phyloP scores from a whole-genome alignment of 2,888 invertebrate genomes.

The Timema cristinae region DNA sequence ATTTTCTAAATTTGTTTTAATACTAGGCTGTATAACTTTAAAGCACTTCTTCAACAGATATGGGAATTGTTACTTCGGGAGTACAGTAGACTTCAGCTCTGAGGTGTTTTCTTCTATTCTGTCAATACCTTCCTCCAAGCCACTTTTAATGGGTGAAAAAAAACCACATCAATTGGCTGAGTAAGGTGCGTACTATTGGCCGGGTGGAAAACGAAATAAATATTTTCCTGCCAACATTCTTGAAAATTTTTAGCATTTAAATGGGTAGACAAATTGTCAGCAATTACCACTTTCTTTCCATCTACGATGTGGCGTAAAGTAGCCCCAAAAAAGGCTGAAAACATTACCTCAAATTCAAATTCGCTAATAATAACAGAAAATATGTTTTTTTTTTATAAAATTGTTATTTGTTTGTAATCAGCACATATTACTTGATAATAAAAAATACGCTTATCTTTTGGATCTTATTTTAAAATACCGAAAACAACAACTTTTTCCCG shows the following conservation, averaged over 20 bases:
- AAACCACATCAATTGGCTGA: slow-evolving; percentile 30
- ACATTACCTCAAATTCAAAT: too few relatives aligned
- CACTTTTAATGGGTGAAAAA: slow-evolving; percentile 32
- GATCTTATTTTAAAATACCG: too few relatives aligned
- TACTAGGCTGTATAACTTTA: not conserved
- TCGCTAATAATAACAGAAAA: too few relatives aligned
- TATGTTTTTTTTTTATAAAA: too few relatives aligned
- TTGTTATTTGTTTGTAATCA: too few relatives aligned
- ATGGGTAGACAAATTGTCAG: slow-evolving; percentile 35
- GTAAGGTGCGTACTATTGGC: slow-evolving; percentile 33
- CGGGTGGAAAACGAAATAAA: slow-evolving; percentile 34
- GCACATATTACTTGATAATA: too few relatives aligned
- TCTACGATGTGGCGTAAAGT: too few relatives aligned
- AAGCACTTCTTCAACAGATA: not conserved
- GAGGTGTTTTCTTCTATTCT: slow-evolving; percentile 33
- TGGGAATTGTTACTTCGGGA: slow-evolving; percentile 6
- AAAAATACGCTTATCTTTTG: too few relatives aligned
- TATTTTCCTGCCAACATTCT: slow-evolving; percentile 27
- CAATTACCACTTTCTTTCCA: slow-evolving; percentile 34
- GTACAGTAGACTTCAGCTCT: not conserved
- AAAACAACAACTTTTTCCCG: too few relatives aligned
- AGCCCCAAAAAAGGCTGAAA: too few relatives aligned
- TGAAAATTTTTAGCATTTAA: slow-evolving; percentile 13
- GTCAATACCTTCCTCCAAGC: slow-evolving; percentile 35
- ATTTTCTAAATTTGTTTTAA: slow-evolving; percentile 7